Evolutionary conservation across 2,797 vertebrate genomes (phyloP), one percentile per base, ranked within the genome.

Genomic region (Mycteria americana): DNA sequence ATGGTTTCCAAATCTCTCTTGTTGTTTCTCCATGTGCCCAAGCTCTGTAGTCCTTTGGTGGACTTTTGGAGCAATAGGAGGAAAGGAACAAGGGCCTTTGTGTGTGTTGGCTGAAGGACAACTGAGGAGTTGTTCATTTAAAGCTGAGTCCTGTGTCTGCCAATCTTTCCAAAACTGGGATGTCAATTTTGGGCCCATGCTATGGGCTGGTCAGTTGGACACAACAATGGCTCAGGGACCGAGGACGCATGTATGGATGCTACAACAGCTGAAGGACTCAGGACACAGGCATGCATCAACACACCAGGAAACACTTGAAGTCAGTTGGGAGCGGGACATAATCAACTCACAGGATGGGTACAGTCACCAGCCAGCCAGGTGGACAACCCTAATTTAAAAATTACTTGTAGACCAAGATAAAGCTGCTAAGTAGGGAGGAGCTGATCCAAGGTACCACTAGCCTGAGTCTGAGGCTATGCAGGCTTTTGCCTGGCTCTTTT

Each of bases 201-300:
- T 45, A 13, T 11, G 19, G 37, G 33, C 31, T 1, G 2, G 14
- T 31, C 21, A 39, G 9, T 12, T 78, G 35, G 7, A 35, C 4
- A 3, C 7, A 84, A 19, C 9, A 43, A 2, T 4, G 13, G 31
- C 31, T 60, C 15, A 45, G 43, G 30, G 28, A 37, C 41, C 19
- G 1, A 41, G 33, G 10, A 39, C 3, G 0, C 13, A 23, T 3
- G 0, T 28, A 41, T 8, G 46, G 63, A 51, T 0, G 3, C 13
- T 41, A 9, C 18, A 59, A 7, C 1, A 5, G 30, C 39, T 85
- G 63, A 33, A 45, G n/a, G 11, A 17, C 22, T 73, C 7, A 2
- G 50, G 35, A 46, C 22, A 54, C 7, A 45, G 37, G 16, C 13
- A 41, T 59, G 15, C 39, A 64, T 41, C 35, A 62, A 63, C 28